Evolutionary conservation across 2,113 vertebrate species (phyloP).

Genomic region (Apeltes quadracus): DNA sequence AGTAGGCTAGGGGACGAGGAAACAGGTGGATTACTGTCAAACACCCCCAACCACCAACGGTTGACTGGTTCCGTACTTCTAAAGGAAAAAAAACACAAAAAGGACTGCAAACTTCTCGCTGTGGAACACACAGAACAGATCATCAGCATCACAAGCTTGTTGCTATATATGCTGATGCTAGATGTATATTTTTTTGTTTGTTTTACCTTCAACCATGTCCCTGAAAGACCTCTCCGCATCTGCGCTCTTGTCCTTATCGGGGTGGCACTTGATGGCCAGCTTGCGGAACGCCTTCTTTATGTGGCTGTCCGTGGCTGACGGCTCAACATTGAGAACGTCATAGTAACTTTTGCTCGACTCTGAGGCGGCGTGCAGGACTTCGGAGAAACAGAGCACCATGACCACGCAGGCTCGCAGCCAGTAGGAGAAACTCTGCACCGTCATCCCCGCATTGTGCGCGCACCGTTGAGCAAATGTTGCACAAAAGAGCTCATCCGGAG

Average conservation of each 20-base stretch:
- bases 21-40: background rate
- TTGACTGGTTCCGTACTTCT: too few relatives aligned
- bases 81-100: background rate
- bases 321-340: constrained; percentile 55
- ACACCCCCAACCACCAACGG: too few relatives aligned
- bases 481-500: background rate
- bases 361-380: background rate
- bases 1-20: constrained; percentile 58
- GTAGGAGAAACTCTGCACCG: constrained; percentile 11
- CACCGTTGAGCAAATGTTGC: background rate
- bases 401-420: constrained; percentile 23
- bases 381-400: constrained; percentile 38
- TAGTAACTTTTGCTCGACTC: constrained; percentile 52
- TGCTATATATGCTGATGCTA: too few relatives aligned
- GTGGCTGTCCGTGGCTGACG: constrained; percentile 57
- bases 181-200: too few relatives aligned
- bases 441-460: constrained; percentile 19
- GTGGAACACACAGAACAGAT: background rate
- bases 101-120: background rate
- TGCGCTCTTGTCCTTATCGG: constrained; percentile 72
- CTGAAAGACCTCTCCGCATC: constrained; percentile 71
- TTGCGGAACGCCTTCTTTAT: constrained; percentile 72
- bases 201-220: constrained; percentile 74
- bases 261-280: constrained; percentile 72
- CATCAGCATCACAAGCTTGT: too few relatives aligned